A percentile compares a stretch with the other conserved stretches of the same genome.
These are phyloP conservation scores for Stenodera caucasica DNA, from an alignment of 2,888 invertebrate genomes.

Conservation along the genomic window DNA sequence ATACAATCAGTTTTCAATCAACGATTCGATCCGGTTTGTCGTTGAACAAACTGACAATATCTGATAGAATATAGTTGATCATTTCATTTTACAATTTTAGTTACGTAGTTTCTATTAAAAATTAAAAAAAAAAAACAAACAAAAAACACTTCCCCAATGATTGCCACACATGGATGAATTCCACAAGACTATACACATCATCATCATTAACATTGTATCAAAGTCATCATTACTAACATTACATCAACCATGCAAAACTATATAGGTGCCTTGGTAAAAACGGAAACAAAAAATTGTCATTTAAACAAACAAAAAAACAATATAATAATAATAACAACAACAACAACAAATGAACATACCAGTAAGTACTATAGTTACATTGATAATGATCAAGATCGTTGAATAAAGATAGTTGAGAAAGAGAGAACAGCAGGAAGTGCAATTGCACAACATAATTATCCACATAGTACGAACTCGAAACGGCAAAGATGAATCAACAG, in stretches of 20 bases:
- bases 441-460: conserved; percentile 6
- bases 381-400: not conserved
- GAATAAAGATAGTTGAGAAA: not conserved
- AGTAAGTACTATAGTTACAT: not conserved
- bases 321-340: not conserved
- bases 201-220: not conserved
- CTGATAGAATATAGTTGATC: no score
- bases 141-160: not conserved
- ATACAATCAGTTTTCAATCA: conserved; percentile 13
- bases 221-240: no score
- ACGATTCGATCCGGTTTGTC: conserved; percentile 12
- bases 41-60: conserved; percentile 9
- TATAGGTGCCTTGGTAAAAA: no score
- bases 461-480: not conserved
- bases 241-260: not conserved
- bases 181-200: not conserved
- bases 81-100: no score
- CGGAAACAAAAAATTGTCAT: not conserved
- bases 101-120: no score
- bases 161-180: not conserved
- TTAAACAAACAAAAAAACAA: not conserved
- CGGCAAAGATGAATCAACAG: conserved; percentile 9
- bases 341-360: not conserved
- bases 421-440: conserved; percentile 5
- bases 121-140: no score